phyloP scores from a whole-genome alignment of 2,888 invertebrate species.

The Dusona sp. region DNA sequence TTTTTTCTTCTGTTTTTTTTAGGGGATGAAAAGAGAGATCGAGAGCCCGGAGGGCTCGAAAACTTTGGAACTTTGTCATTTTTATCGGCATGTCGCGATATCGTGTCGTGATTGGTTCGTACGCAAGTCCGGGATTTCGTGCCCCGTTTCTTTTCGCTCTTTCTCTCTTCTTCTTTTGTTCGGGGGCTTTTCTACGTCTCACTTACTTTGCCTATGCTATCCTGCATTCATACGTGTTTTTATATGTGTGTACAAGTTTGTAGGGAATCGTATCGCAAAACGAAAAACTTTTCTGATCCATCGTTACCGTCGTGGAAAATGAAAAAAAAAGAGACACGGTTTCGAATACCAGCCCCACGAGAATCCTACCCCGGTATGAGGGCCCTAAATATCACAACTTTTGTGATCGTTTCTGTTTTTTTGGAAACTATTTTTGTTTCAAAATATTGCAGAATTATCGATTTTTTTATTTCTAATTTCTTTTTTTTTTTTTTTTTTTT shows the following conservation, averaged over 20 bases:
- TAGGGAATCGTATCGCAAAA: conserved; percentile 15
- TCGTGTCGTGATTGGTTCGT: conserved; percentile 80
- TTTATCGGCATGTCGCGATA: conserved; percentile 82
- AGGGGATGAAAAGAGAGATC: conserved; percentile 34
- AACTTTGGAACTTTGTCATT: conserved; percentile 82
- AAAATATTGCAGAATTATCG: neutral
- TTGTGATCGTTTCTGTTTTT: neutral
- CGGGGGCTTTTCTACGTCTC: neutral
- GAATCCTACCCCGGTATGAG: neutral
- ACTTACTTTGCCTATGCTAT: conserved; percentile 31
- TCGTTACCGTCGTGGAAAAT: conserved; percentile 72
- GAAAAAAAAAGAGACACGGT: conserved; percentile 24
- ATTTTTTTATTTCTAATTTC: neutral
- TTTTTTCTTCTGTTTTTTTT: conserved; percentile 48
- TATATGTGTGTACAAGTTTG: conserved; percentile 23
- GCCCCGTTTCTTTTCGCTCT: conserved; percentile 13
- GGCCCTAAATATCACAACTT: neutral
- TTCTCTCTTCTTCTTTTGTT: conserved; percentile 12
- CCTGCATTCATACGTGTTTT: neutral
- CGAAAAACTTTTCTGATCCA: conserved; percentile 82
- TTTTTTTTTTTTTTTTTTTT: neutral
- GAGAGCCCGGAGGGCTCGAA: conserved; percentile 68
- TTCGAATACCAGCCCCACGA: conserved; percentile 38
- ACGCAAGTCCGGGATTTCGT: conserved; percentile 6
- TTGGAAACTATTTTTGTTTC: neutral